Conservation (phyloP, 2,888 invertebrate genomes). For the Coenonympha arcania region DNA sequence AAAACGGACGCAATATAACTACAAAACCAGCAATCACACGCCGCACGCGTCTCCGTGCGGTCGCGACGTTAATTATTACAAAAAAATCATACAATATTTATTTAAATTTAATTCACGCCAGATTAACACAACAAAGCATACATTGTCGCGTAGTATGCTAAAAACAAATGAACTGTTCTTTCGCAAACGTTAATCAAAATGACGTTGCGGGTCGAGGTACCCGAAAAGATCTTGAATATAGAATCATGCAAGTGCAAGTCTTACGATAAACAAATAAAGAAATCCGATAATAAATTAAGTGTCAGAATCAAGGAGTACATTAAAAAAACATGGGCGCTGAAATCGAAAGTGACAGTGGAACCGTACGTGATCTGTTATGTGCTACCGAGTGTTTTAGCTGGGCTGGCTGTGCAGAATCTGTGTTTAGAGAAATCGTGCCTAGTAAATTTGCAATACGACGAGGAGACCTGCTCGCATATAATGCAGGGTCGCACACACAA, state of each 20-base stretch:
- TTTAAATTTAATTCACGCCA: not conserved
- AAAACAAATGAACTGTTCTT: constrained; percentile 25
- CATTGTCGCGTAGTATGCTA: constrained; percentile 24
- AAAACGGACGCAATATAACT: constrained; percentile 44
- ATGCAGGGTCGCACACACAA: constrained; percentile 62
- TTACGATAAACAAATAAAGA: constrained; percentile 46
- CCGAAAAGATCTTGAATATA: constrained; percentile 58
- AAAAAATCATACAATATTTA: not conserved
- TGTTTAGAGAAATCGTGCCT: constrained; percentile 76
- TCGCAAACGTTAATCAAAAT: constrained; percentile 48
- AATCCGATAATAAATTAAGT: constrained; percentile 52
- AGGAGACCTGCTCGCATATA: constrained; percentile 68
- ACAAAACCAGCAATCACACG: constrained; percentile 34
- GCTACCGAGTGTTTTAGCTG: constrained; percentile 78
- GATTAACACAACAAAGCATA: constrained; percentile 23
- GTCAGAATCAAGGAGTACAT: constrained; percentile 55
- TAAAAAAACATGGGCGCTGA: constrained; percentile 58
- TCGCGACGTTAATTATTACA: constrained; percentile 24
- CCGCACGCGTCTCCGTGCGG: constrained; percentile 47
- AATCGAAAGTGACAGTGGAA: constrained; percentile 76
- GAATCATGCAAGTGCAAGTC: constrained; percentile 60
- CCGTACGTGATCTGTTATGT: constrained; percentile 79
- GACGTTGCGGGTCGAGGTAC: constrained; percentile 68
- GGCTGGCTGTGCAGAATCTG: constrained; percentile 72
- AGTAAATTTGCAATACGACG: constrained; percentile 71